phyloP scores from a whole-genome alignment of 2,113 vertebrate species.

The Australoheros scitulus region DNA sequence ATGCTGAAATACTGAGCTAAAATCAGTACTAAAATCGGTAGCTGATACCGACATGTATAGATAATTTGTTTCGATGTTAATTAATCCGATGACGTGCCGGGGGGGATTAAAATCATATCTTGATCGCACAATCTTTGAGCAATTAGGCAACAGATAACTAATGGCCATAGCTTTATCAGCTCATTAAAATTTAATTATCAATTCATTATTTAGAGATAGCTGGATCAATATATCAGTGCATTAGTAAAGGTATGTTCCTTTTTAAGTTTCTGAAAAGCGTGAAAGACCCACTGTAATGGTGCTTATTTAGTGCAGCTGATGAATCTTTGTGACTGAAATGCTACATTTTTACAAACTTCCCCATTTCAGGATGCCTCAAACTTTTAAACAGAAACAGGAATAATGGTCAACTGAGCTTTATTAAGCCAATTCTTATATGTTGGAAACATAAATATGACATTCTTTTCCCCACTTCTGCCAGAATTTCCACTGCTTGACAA shows the following conservation, averaged over 20 bases:
- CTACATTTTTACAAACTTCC: not conserved
- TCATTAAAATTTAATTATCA: not conserved
- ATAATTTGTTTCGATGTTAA: no score
- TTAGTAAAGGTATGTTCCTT: no score
- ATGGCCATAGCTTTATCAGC: not conserved
- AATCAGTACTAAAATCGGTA: not conserved
- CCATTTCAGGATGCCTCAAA: not conserved
- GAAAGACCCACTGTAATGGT: not conserved
- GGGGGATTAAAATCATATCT: not conserved
- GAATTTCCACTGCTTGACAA: not conserved
- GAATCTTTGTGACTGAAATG: not conserved
- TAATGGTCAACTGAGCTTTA: accelerated
- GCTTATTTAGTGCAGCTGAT: not conserved
- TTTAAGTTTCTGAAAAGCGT: not conserved
- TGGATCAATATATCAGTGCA: no score
- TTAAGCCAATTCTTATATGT: not conserved
- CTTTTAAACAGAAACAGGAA: not conserved
- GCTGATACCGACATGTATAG: no score
- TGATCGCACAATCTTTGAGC: not conserved
- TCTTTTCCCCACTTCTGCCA: not conserved
- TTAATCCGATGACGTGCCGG: no score
- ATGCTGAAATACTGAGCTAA: not conserved
- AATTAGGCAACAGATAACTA: not conserved
- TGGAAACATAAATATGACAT: not conserved
- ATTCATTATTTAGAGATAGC: not conserved